Base-by-base conservation (phyloP, 2,888 invertebrate species). In the Lathronympha strigana region DNA sequence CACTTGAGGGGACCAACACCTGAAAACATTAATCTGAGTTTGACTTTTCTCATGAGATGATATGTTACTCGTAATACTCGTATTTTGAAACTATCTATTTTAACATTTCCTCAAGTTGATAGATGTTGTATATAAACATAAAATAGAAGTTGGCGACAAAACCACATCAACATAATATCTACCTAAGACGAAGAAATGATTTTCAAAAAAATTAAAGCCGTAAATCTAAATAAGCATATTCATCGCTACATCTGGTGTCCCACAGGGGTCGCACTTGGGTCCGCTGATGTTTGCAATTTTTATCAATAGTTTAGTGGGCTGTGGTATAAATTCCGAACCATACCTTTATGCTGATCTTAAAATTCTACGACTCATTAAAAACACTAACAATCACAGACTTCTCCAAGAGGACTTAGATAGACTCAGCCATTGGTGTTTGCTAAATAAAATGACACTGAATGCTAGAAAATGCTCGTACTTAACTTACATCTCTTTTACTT, bases 1-100 rank as follows among this genome's bases (percentile, higher is more conserved):
- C 95, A 67, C 96, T 95, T 70, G 96, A 94, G 0, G 95, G 94
- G 8, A 98, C 89, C 25, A 98, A 76, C 71, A 95, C 95, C 95
- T 96, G 79, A 5, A 38, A 43, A 38, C n/a, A 11, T 2, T 13
- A 31, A 1, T 28, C 54, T n/a, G n/a, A n/a, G n/a, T n/a, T n/a
- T n/a, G n/a, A n/a, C n/a, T n/a, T n/a, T n/a, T n/a, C n/a, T n/a
- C n/a, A n/a, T n/a, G n/a, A n/a, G n/a, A n/a, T n/a, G n/a, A n/a
- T n/a, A n/a, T n/a, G n/a, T n/a, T n/a, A n/a, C n/a, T n/a, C n/a
- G n/a, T n/a, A n/a, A n/a, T n/a, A n/a, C n/a, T n/a, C n/a, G n/a
- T n/a, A n/a, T n/a, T n/a, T n/a, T n/a, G n/a, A n/a, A n/a, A n/a
- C n/a, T n/a, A n/a, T n/a, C n/a, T n/a, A n/a, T n/a, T n/a, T n/a